phyloP scores from a whole-genome alignment of 2,797 vertebrate genomes.

The Galagoides demidoff region DNA sequence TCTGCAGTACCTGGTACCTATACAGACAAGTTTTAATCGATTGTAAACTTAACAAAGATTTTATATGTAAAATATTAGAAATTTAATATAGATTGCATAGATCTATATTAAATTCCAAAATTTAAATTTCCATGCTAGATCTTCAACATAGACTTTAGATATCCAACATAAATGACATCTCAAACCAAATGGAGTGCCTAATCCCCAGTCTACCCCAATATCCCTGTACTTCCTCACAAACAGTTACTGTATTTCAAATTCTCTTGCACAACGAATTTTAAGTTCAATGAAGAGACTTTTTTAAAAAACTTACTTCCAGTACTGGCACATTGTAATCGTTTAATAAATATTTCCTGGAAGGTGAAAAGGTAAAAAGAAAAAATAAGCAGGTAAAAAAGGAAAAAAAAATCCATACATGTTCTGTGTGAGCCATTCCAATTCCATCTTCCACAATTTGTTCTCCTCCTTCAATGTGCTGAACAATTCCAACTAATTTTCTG shows the following conservation, averaged over 20 bases:
- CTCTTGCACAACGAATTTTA: not conserved
- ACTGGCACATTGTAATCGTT: not conserved
- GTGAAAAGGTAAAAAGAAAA: constrained; percentile 52
- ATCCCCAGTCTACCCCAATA: not conserved
- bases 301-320: constrained; percentile 4
- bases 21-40: constrained; percentile 35
- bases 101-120: constrained; percentile 1
- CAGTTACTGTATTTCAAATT: constrained; percentile 26
- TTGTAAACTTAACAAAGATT: constrained; percentile 40
- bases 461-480: constrained; percentile 98
- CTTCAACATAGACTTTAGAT: constrained; percentile 20
- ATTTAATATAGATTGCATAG: not conserved
- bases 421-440: constrained; percentile 97
- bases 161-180: constrained; percentile 31
- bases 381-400: not conserved
- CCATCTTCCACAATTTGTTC: constrained; percentile 98
- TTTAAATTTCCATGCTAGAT: not conserved
- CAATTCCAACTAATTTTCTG: constrained; percentile 96
- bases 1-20: constrained; percentile 98
- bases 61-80: constrained; percentile 50
- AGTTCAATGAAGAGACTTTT: not conserved
- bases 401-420: constrained; percentile 91
- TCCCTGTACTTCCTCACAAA: not conserved
- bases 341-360: constrained; percentile 45
- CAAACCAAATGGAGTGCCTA: constrained; percentile 48